phyloP scores from a whole-genome alignment of 2,113 vertebrate species.

The Ptilorrhoa leucosticta region DNA sequence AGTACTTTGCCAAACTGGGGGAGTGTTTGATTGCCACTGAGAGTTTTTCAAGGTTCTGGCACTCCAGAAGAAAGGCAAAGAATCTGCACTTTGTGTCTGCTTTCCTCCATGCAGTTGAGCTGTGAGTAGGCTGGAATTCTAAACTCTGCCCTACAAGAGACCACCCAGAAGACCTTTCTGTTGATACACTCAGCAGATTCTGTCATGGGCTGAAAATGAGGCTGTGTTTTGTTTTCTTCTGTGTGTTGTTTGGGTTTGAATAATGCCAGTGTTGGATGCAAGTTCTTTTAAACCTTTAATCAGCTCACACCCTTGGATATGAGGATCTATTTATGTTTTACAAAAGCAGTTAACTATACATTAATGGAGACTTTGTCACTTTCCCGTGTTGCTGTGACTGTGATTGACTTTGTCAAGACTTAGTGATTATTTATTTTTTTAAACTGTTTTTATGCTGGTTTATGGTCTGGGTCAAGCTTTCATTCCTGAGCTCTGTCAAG shows the following conservation, averaged over 20 bases:
- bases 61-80: background rate
- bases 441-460: background rate
- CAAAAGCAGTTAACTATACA: background rate
- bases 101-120: background rate
- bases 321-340: background rate
- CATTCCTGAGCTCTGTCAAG: background rate
- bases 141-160: background rate
- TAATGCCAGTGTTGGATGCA: background rate
- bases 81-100: background rate
- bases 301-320: background rate
- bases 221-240: slow-evolving; percentile 19
- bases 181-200: background rate
- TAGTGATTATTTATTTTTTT: background rate
- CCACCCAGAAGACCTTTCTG: slow-evolving; percentile 30
- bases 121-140: background rate
- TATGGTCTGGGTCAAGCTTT: background rate
- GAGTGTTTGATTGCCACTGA: background rate
- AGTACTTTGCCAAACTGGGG: background rate
- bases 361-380: background rate
- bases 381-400: background rate
- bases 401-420: background rate
- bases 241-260: slow-evolving; percentile 1
- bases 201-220: slow-evolving; percentile 16
- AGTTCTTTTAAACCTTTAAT: background rate
- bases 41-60: background rate